Base-by-base conservation (phyloP, 35 echinoderm and acorn worm genomes). In the Anneissia japonica region DNA sequence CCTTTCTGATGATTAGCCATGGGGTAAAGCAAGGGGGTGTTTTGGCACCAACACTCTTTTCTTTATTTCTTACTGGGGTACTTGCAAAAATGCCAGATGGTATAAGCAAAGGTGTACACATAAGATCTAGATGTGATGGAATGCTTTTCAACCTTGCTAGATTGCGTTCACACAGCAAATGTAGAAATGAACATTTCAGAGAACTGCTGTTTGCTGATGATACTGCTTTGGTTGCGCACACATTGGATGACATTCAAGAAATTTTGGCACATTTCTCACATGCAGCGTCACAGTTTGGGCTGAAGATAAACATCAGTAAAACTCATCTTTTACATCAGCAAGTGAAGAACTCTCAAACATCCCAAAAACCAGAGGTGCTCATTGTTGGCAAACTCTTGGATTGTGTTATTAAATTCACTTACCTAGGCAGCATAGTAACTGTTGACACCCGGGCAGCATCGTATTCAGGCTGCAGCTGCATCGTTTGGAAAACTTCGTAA, bases 121-220 rank as follows among this genome's bases (percentile, higher is more conserved):
- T n/a, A n/a, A n/a, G n/a, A n/a, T n/a, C n/a, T n/a, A n/a, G n/a
- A 64, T 34, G 46, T 34, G 39, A 83, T 83, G 43, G 43, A 46
- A 83, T 51, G 28, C 28, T 46, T 29, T 82, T 46, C 35, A 82
- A 82, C 16, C 81, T 83, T 28, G 31, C 81, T 46, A 46, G 14
- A 10, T 0, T 83, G 46, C 9, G 29, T 13, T 38, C 81, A 9
- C 81, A 46, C 64, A 83, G 39, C 26, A 55, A 83, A 56, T 31
- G 39, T 12, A 32, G 0, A 26, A 46, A 56, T 46, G 30, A 12
- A n/a, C 64, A 30, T 83, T 32, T 83, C 32, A 9, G 81, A 30
- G 81, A 83, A 56, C n/a, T 83, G 38, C 81, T 83, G 38, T 83
- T 46, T 56, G 81, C 81, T 46, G 16, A 83, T 83, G 39, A 83